Evolutionary conservation across 1,140 invertebrate species (phyloP).

Genomic region (Neomicropteryx cornuta): DNA sequence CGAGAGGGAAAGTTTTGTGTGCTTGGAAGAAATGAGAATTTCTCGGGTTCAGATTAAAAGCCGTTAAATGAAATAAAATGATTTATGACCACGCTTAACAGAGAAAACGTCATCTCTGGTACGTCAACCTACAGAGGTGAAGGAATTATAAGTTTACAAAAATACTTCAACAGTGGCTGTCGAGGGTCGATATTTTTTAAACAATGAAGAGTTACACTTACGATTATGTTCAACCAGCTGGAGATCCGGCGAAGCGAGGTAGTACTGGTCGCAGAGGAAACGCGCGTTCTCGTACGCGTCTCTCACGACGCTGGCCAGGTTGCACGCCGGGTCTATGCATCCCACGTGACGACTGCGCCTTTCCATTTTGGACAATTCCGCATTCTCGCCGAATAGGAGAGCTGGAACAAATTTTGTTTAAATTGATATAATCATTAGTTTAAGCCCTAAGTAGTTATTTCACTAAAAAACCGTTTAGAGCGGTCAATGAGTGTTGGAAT

Average conservation of each 20-base stretch:
- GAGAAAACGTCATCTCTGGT: no score
- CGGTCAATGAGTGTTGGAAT: no score
- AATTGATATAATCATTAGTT: conserved; percentile 1
- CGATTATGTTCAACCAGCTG: conserved; percentile 67
- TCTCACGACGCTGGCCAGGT: conserved; percentile 70
- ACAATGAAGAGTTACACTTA: conserved; percentile 46
- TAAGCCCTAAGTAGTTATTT: no score
- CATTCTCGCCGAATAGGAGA: conserved; percentile 73
- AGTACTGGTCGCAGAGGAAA: conserved; percentile 97
- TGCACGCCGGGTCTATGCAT: conserved; percentile 89
- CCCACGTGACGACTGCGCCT: conserved; percentile 76
- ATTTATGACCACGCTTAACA: no score
- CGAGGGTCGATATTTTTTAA: no score
- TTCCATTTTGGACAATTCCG: conserved; percentile 40
- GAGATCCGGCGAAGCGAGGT: conserved; percentile 82
- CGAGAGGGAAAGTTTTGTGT: no score
- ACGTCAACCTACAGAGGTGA: no score
- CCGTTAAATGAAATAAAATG: no score
- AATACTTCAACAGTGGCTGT: no score
- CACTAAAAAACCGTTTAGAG: neutral
- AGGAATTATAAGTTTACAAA: no score
- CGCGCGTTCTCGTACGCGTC: conserved; percentile 96
- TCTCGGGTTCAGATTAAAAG: no score
- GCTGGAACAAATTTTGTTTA: conserved; percentile 46
- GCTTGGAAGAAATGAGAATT: no score